These are phyloP conservation scores for Coregonus clupeaformis DNA, from an alignment of 2,113 vertebrate species.

Conservation along the genomic window DNA sequence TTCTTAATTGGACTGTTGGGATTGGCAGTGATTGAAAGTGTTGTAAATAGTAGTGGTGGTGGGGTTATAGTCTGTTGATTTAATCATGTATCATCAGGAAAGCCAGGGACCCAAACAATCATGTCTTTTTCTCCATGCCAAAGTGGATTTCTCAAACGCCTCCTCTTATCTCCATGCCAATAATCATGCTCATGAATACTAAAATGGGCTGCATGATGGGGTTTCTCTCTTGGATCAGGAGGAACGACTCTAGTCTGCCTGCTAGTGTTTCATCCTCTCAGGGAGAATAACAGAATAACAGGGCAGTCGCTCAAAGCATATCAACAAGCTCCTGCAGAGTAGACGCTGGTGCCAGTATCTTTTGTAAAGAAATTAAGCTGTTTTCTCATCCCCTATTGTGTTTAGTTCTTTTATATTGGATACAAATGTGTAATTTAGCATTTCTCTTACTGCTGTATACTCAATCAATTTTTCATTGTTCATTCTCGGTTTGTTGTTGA, in stretches of 20 bases:
- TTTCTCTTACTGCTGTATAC: background rate
- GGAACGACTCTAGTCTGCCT: conserved; percentile 44
- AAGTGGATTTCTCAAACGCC: conserved; percentile 55
- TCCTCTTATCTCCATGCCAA: conserved; percentile 62
- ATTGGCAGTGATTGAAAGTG: conserved; percentile 23
- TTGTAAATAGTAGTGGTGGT: conserved; percentile 10
- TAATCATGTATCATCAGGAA: conserved; percentile 32
- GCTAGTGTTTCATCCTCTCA: conserved; percentile 61
- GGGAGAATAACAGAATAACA: conserved; percentile 51
- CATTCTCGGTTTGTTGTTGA: background rate
- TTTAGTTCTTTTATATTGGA: background rate
- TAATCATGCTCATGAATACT: conserved; percentile 74
- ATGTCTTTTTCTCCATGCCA: conserved; percentile 34
- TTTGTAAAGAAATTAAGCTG: conserved; percentile 34
- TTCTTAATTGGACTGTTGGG: conserved; percentile 33
- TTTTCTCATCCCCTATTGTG: background rate
- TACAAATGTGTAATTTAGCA: background rate
- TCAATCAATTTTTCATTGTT: background rate
- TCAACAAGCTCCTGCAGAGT: conserved; percentile 12
- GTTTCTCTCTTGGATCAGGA: conserved; percentile 70
- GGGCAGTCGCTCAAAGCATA: conserved; percentile 17
- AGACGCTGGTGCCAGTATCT: conserved; percentile 50
- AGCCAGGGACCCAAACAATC: conserved; percentile 48
- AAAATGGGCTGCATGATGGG: conserved; percentile 68
- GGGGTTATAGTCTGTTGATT: conserved; percentile 21